Evolutionary conservation across 1,140 invertebrate genomes (phyloP).

Genomic region (Monochamus saltuarius): DNA sequence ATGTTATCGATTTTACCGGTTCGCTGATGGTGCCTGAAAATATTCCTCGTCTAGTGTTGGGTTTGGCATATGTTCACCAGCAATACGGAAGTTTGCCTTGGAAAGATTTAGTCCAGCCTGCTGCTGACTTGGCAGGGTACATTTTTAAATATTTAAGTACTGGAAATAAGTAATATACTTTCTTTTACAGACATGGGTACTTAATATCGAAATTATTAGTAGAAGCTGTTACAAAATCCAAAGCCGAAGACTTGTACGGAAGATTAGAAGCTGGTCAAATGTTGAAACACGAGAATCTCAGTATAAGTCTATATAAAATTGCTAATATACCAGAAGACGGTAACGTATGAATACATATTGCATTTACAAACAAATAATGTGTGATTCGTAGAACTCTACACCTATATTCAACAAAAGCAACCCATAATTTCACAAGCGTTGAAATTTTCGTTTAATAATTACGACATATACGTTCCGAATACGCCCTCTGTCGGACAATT

Average conservation of each 20-base stretch:
- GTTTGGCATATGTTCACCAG: slow-evolving; percentile 61
- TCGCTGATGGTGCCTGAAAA: slow-evolving; percentile 50
- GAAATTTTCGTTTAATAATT: slow-evolving; percentile 43
- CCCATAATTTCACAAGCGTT: slow-evolving; percentile 36
- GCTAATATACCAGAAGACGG: slow-evolving; percentile 54
- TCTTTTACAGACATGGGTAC: slow-evolving; percentile 53
- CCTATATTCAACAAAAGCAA: slow-evolving; percentile 38
- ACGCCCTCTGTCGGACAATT: slow-evolving; percentile 43
- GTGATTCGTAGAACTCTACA: slow-evolving; percentile 52
- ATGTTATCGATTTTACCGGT: slow-evolving; percentile 60
- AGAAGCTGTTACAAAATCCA: slow-evolving; percentile 50
- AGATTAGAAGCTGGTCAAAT: slow-evolving; percentile 53
- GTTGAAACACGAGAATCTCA: slow-evolving; percentile 51
- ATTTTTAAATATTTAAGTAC: not conserved
- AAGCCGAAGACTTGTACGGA: slow-evolving; percentile 51
- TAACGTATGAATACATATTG: slow-evolving; percentile 37
- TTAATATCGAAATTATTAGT: slow-evolving; percentile 55
- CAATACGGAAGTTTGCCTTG: slow-evolving; percentile 66
- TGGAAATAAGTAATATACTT: not conserved
- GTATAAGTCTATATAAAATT: slow-evolving; percentile 54
- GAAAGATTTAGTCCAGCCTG: slow-evolving; percentile 64
- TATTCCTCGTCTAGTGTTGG: slow-evolving; percentile 61
- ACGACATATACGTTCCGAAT: slow-evolving; percentile 45
- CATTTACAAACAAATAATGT: slow-evolving; percentile 10
- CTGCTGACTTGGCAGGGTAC: slow-evolving; percentile 61